These are phyloP conservation scores for Pissodes strobi DNA, from an alignment of 1,140 invertebrate species.

Conservation along the genomic window DNA sequence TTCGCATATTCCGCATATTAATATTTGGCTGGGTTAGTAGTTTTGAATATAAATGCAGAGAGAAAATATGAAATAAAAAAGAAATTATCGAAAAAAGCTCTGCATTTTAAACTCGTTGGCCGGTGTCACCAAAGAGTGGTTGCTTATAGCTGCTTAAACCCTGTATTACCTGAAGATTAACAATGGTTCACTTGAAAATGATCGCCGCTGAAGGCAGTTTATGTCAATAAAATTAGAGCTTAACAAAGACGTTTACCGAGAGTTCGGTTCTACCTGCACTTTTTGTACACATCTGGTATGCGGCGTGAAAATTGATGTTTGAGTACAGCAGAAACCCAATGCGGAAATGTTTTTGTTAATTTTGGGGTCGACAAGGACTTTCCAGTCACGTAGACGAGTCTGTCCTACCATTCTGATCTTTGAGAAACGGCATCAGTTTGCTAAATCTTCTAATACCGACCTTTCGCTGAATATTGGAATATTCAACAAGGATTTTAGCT, in stretches of 20 bases:
- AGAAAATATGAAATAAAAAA: too few species aligned
- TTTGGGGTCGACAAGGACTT: too few species aligned
- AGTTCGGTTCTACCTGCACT: slow-evolving; percentile 4
- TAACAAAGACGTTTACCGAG: slow-evolving; percentile 17
- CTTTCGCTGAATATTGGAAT: too few species aligned
- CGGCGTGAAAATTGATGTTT: slow-evolving; percentile 5
- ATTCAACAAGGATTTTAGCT: too few species aligned
- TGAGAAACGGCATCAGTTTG: too few species aligned
- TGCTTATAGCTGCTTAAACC: slow-evolving; percentile 2
- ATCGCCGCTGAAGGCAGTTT: slow-evolving; percentile 15
- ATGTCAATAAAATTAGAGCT: slow-evolving; percentile 21
- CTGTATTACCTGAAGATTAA: slow-evolving; percentile 14
- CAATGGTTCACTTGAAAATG: slow-evolving; percentile 21
- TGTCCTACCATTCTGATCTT: too few species aligned
- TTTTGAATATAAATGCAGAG: too few species aligned
- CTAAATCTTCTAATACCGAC: too few species aligned
- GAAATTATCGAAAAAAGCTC: background rate
- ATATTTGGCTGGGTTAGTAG: too few species aligned
- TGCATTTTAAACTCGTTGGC: background rate
- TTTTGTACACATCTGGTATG: background rate
- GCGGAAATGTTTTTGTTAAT: slow-evolving; percentile 1
- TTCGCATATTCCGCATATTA: too few species aligned
- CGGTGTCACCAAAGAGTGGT: slow-evolving; percentile 1
- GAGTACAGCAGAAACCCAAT: background rate
- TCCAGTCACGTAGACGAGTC: too few species aligned